Conservation (phyloP, 2,113 vertebrate species). For the Connochaetes taurinus region DNA sequence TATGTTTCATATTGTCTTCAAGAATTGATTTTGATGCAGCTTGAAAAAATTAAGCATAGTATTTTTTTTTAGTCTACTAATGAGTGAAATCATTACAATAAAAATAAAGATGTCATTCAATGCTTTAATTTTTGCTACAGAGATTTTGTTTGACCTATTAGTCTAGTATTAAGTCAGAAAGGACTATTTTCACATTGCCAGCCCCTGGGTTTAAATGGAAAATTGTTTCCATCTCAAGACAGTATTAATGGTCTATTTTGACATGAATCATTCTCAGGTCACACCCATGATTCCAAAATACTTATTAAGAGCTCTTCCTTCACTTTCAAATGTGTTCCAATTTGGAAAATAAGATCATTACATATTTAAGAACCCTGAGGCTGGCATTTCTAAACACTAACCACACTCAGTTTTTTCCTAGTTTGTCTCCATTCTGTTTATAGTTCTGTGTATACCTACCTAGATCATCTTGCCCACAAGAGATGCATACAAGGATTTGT, state of each 20-base stretch:
- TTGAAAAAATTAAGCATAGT: neutral
- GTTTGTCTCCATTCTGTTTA: neutral
- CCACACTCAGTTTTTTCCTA: neutral
- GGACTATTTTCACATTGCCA: neutral
- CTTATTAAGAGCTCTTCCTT: neutral
- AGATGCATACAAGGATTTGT: neutral
- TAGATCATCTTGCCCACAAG: neutral
- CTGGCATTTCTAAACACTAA: neutral
- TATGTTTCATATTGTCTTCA: neutral
- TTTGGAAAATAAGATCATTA: neutral
- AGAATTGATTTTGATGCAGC: neutral
- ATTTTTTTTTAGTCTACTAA: neutral
- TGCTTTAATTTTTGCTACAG: neutral
- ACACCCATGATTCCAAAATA: neutral
- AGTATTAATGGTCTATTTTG: neutral
- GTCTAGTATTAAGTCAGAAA: neutral
- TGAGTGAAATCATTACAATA: slow-evolving; percentile 8
- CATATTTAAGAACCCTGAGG: neutral
- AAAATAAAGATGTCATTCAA: neutral
- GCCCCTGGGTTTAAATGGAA: neutral
- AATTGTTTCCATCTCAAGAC: neutral
- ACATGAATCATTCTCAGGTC: neutral
- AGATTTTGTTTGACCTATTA: neutral
- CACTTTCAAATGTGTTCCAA: neutral
- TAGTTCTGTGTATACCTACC: neutral